phyloP scores from a whole-genome alignment of 1,140 invertebrate species.

The Drosophila nasuta region DNA sequence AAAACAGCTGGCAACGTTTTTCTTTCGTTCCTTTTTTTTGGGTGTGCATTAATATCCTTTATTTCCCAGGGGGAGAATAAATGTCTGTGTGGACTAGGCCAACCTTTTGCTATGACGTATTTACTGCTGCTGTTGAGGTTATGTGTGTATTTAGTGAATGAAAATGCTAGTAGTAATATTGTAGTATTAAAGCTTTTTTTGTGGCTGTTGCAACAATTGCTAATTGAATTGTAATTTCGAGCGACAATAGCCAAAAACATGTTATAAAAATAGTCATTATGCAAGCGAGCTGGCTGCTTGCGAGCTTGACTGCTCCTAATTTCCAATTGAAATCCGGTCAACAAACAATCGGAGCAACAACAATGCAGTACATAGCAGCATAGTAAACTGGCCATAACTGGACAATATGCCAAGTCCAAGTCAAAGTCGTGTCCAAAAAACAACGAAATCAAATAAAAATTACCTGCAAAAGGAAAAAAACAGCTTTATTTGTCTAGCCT shows the following conservation, averaged over 20 bases:
- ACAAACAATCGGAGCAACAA: conserved; percentile 2
- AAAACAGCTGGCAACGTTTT: neutral
- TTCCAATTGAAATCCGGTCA: conserved; percentile 44
- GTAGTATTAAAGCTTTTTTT: no score
- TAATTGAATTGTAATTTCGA: conserved; percentile 42
- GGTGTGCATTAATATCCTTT: neutral
- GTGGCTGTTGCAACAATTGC: neutral
- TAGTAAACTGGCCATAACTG: conserved; percentile 22
- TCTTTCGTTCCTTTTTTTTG: neutral
- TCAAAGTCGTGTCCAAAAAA: conserved; percentile 38
- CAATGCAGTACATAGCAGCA: conserved; percentile 18
- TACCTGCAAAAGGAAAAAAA: conserved; percentile 9
- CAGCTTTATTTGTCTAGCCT: conserved; percentile 39
- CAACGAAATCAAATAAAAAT: conserved; percentile 9
- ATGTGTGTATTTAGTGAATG: neutral
- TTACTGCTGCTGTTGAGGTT: no score
- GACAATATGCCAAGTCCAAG: conserved; percentile 44
- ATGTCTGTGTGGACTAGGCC: neutral
- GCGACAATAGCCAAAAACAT: neutral
- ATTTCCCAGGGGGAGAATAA: neutral
- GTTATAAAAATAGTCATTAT: conserved; percentile 27
- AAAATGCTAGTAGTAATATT: neutral
- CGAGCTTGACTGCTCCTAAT: conserved; percentile 14
- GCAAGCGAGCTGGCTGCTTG: conserved; percentile 27
- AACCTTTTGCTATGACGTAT: neutral